Evolutionary conservation across 2,888 invertebrate species (phyloP).

Genomic region (Caenorhabditis japonica): DNA sequence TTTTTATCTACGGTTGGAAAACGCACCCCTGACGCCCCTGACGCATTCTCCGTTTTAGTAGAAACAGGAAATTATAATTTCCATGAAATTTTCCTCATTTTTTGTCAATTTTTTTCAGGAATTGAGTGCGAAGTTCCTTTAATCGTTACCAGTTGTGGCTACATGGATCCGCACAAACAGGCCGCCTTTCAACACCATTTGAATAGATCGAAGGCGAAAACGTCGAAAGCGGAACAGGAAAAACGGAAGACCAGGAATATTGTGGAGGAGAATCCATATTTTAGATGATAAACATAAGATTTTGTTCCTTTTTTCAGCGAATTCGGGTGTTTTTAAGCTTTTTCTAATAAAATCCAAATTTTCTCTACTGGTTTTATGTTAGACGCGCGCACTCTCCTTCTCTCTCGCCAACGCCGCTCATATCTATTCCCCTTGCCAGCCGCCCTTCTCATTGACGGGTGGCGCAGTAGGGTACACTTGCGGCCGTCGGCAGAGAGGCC

Average conservation of each 20-base stretch:
- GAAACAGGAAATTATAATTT: too few species aligned
- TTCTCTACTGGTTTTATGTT: too few species aligned
- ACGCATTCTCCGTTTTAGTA: too few species aligned
- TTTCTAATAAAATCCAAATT: too few species aligned
- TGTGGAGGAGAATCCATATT: constrained; percentile 50
- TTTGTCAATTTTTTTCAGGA: constrained; percentile 43
- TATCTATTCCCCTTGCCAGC: not conserved
- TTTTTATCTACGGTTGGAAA: too few species aligned
- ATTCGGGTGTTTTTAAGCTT: too few species aligned
- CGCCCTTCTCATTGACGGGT: constrained; percentile 9
- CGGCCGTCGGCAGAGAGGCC: constrained; percentile 2
- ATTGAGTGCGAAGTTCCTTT: constrained; percentile 75
- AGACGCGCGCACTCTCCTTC: not conserved
- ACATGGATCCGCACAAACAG: constrained; percentile 60
- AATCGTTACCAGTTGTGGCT: constrained; percentile 72
- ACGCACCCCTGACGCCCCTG: too few species aligned
- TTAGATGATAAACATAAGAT: constrained; percentile 36
- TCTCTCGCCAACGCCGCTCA: too few species aligned
- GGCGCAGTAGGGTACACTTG: constrained; percentile 31
- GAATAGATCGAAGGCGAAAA: constrained; percentile 43
- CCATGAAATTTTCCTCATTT: too few species aligned
- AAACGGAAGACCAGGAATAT: constrained; percentile 47
- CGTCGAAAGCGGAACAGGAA: constrained; percentile 34
- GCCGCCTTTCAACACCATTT: constrained; percentile 56
- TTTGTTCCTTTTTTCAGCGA: not conserved